Evolutionary conservation across 1,140 invertebrate genomes (phyloP).

Genomic region (Platorchestia sp.): DNA sequence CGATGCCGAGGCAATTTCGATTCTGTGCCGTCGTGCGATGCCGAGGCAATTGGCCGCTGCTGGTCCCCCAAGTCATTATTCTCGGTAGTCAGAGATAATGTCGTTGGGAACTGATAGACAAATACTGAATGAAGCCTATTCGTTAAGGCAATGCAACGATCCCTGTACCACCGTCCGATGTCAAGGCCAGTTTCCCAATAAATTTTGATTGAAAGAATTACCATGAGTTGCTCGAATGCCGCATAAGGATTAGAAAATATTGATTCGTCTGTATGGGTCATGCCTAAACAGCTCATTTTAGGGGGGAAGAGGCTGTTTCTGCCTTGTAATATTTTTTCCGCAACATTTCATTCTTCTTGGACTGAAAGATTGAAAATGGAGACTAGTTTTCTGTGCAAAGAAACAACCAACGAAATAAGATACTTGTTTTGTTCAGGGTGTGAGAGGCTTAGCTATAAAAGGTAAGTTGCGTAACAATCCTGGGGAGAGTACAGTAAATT

Average conservation of each 20-base stretch:
- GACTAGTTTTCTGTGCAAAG: background rate
- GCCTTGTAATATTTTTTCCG: background rate
- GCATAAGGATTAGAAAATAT: background rate
- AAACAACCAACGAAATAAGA: background rate
- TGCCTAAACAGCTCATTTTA: background rate
- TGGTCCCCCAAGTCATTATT: background rate
- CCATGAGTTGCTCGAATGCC: background rate
- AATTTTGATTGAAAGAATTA: background rate
- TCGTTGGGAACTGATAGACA: background rate
- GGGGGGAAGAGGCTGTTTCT: background rate
- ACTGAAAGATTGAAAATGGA: background rate
- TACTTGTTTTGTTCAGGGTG: background rate
- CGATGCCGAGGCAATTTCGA: background rate
- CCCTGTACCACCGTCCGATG: background rate
- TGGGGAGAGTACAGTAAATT: background rate
- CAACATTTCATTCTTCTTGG: background rate
- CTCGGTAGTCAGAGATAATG: background rate
- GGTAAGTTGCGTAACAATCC: background rate
- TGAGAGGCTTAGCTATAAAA: background rate
- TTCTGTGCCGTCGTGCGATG: background rate
- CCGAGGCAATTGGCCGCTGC: background rate
- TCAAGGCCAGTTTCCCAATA: background rate
- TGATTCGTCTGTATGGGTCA: background rate
- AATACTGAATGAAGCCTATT: background rate
- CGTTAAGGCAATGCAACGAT: background rate